These are phyloP conservation scores for Baronia brevicornis DNA, from an alignment of 2,888 invertebrate genomes.

Conservation along the genomic window DNA sequence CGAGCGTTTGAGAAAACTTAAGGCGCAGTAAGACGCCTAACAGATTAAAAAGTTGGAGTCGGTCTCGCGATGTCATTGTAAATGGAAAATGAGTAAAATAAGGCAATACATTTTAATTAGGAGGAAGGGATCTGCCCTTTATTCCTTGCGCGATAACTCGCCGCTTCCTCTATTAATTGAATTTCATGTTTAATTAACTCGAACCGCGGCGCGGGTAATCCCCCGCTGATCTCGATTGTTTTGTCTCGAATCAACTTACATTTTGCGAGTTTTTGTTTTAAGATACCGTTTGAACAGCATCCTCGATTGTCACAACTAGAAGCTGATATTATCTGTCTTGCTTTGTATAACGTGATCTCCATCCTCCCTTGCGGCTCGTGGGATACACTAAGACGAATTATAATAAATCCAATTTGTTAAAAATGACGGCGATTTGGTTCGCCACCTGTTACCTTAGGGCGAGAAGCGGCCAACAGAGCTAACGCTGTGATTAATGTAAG, in stretches of 20 bases:
- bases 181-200: conserved; percentile 75
- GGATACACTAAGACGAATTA: conserved; percentile 5
- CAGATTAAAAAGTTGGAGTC: conserved; percentile 74
- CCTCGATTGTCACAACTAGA: conserved; percentile 29
- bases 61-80: conserved; percentile 72
- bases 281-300: conserved; percentile 18
- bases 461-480: no score
- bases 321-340: no score
- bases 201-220: conserved; percentile 58
- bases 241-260: conserved; percentile 42
- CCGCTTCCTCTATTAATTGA: conserved; percentile 70
- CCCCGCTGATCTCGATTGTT: conserved; percentile 49
- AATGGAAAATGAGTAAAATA: conserved; percentile 76
- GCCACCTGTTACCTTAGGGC: no score
- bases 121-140: conserved; percentile 68
- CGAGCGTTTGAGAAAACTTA: conserved; percentile 28
- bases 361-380: conserved; percentile 7
- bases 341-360: no score
- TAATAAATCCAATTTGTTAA: no score
- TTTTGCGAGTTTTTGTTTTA: conserved; percentile 42
- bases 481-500: no score
- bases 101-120: conserved; percentile 76
- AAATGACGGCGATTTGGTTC: no score
- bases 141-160: conserved; percentile 71
- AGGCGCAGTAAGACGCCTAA: conserved; percentile 50